phyloP scores from a whole-genome alignment of 2,797 vertebrate species.

The Heteromormyrus szaboi region DNA sequence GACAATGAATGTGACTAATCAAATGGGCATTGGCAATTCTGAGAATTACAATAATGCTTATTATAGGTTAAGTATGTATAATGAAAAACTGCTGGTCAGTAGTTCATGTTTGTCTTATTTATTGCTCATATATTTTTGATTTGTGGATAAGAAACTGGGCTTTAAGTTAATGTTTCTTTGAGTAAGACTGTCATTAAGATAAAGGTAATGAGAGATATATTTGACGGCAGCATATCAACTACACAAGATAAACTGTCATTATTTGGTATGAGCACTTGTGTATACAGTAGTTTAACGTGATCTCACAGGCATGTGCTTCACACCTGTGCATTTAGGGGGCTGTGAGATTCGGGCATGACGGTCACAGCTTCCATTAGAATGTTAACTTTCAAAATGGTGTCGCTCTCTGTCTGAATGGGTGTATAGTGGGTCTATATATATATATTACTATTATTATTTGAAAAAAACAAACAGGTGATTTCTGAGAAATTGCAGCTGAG shows the following conservation, averaged over 20 bases:
- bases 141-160: background rate
- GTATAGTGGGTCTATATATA: background rate
- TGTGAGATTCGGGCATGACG: background rate
- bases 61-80: background rate
- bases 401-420: background rate
- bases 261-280: background rate
- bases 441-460: background rate
- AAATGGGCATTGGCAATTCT: background rate
- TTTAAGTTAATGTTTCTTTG: background rate
- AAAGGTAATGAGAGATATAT: background rate
- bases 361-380: too few relatives aligned
- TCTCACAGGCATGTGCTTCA: background rate
- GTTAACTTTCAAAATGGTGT: background rate
- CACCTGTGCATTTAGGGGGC: background rate
- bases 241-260: background rate
- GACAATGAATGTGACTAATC: background rate
- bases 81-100: background rate
- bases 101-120: background rate
- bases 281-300: background rate
- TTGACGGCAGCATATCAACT: background rate
- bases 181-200: background rate
- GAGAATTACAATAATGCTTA: background rate
- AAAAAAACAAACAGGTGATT: background rate
- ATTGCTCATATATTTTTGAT: background rate
- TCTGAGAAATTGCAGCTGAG: background rate